These are phyloP conservation scores for Dolichopus griseipennis DNA, from an alignment of 2,888 invertebrate species.

Conservation along the genomic window DNA sequence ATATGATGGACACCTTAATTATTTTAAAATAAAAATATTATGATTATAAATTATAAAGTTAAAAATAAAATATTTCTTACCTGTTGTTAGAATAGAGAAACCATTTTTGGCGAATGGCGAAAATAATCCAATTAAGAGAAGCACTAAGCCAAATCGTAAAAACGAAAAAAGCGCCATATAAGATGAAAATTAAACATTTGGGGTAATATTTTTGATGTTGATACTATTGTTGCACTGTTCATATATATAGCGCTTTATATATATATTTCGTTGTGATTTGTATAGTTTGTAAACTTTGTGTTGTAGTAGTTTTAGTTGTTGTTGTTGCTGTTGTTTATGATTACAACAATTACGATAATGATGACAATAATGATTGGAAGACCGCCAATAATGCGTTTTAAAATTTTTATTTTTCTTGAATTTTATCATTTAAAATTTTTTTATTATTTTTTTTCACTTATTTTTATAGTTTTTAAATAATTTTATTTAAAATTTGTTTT, in stretches of 20 bases:
- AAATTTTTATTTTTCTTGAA: background rate
- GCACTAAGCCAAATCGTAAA: slow-evolving; percentile 57
- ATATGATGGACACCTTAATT: too few species aligned
- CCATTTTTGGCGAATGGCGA: slow-evolving; percentile 33
- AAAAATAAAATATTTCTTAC: background rate
- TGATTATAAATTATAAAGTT: too few species aligned
- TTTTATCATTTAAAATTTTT: background rate
- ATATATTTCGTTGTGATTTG: background rate
- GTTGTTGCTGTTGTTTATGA: background rate
- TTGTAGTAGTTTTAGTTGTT: too few species aligned
- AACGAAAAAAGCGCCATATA: slow-evolving; percentile 68
- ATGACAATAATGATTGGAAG: background rate
- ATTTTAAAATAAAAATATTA: too few species aligned
- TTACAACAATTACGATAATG: background rate
- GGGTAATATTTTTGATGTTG: slow-evolving; percentile 27
- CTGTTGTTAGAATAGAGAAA: slow-evolving; percentile 18
- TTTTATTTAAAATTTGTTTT: too few species aligned
- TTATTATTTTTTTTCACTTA: background rate
- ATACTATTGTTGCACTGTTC: background rate
- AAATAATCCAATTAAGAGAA: slow-evolving; percentile 45
- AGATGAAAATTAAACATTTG: slow-evolving; percentile 61
- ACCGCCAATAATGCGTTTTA: background rate
- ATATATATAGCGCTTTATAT: background rate
- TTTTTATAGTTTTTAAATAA: too few species aligned
- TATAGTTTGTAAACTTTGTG: too few species aligned